phyloP scores from a whole-genome alignment of 1,140 invertebrate genomes.

The Mactra quadrangularis region DNA sequence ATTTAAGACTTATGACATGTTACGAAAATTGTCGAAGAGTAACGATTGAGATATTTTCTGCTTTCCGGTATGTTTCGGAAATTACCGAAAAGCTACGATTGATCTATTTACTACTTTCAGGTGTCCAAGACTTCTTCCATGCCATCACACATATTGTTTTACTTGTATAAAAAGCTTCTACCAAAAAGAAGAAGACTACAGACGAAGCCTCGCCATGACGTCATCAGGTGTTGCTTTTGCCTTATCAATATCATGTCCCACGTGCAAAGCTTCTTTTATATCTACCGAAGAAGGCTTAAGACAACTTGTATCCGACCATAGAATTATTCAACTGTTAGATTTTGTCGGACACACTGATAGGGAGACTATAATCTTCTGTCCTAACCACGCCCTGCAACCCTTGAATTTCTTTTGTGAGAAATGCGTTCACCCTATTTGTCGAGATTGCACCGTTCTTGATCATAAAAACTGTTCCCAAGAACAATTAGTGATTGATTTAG shows the following conservation, averaged over 20 bases:
- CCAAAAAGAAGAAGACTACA: constrained; percentile 63
- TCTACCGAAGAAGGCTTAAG: constrained; percentile 69
- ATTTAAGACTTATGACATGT: too few species aligned
- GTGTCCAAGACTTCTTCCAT: constrained; percentile 75
- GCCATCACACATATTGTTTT: constrained; percentile 81
- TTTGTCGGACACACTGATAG: constrained; percentile 73
- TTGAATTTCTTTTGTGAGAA: constrained; percentile 79
- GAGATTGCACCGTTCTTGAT: constrained; percentile 77
- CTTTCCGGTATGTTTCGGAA: too few species aligned
- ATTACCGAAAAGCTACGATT: too few species aligned
- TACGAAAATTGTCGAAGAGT: too few species aligned
- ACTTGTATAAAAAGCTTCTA: constrained; percentile 84
- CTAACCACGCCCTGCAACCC: constrained; percentile 73
- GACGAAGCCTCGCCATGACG: constrained; percentile 57
- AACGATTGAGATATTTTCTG: too few species aligned
- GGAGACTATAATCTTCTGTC: constrained; percentile 73
- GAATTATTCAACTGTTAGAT: constrained; percentile 76
- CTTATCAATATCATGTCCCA: constrained; percentile 70
- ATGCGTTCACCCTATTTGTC: constrained; percentile 74
- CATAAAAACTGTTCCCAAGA: constrained; percentile 71
- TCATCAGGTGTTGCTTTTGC: constrained; percentile 52
- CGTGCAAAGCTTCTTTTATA: constrained; percentile 68
- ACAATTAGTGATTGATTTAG: constrained; percentile 75
- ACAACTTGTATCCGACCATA: constrained; percentile 71
- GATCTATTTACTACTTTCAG: constrained; percentile 2